These are phyloP conservation scores for Cyprinodon brontotheroides DNA, from an alignment of 2,113 vertebrate genomes.

Conservation along the genomic window DNA sequence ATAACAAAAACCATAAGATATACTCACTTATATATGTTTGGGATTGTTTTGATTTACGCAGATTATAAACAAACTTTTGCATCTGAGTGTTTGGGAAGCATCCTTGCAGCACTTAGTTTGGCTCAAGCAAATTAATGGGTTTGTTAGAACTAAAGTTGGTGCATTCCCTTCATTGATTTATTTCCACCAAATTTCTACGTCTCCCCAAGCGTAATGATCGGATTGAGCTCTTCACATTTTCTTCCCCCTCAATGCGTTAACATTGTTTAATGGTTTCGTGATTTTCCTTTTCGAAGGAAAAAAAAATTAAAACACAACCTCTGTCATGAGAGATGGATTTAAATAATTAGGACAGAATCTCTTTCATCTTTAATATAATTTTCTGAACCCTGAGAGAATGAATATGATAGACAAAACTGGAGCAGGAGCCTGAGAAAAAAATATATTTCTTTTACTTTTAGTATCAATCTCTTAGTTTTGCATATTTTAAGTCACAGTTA, in stretches of 20 bases:
- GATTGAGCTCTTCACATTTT: slow-evolving; percentile 62
- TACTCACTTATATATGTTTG: background rate
- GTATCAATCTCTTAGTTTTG: slow-evolving; percentile 16
- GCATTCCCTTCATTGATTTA: slow-evolving; percentile 66
- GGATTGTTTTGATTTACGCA: no score
- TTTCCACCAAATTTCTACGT: slow-evolving; percentile 61
- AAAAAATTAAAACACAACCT: background rate
- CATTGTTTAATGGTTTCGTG: slow-evolving; percentile 50
- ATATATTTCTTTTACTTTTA: background rate
- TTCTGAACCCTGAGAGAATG: background rate
- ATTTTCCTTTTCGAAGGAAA: slow-evolving; percentile 22
- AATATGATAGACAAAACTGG: slow-evolving; percentile 12
- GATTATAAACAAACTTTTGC: background rate
- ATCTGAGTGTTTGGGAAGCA: slow-evolving; percentile 41
- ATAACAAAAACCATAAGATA: background rate
- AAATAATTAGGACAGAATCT: slow-evolving; percentile 19
- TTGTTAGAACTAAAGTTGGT: slow-evolving; percentile 54
- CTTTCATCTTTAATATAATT: slow-evolving; percentile 16
- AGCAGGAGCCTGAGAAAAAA: background rate
- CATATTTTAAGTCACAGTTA: slow-evolving; percentile 30
- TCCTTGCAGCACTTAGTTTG: slow-evolving; percentile 54
- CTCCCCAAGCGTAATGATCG: slow-evolving; percentile 55
- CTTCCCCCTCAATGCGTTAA: slow-evolving; percentile 59
- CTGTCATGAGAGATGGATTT: slow-evolving; percentile 20
- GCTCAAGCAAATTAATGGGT: slow-evolving; percentile 66